A percentile compares a stretch with the other conserved stretches of the same genome.
Evolutionary conservation across 2,888 invertebrate species (phyloP).

Genomic region (Dysmachus trigonus): DNA sequence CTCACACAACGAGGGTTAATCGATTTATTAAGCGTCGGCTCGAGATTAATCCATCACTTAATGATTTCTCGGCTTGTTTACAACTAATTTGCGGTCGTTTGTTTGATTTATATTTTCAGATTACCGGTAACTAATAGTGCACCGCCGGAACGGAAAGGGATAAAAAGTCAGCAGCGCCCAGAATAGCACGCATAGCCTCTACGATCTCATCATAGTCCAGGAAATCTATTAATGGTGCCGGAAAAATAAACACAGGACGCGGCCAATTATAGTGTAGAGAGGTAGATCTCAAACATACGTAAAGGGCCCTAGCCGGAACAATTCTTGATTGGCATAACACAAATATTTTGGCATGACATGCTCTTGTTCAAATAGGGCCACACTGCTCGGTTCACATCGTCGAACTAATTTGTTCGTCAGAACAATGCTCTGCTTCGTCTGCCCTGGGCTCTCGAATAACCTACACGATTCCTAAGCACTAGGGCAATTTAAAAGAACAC

Average conservation of each 20-base stretch:
- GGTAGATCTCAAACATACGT: not conserved
- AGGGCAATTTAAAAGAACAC: not conserved
- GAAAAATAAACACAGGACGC: slow-evolving; percentile 43
- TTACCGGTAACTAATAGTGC: not conserved
- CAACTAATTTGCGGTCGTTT: slow-evolving; percentile 25
- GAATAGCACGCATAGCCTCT: not conserved
- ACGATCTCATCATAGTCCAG: slow-evolving; percentile 4
- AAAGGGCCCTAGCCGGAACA: not conserved
- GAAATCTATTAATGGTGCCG: slow-evolving; percentile 45
- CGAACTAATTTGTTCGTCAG: not conserved
- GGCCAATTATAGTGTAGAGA: slow-evolving; percentile 24
- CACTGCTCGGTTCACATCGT: not conserved
- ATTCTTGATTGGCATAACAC: slow-evolving; percentile 1
- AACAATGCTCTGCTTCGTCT: not conserved
- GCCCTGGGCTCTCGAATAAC: not conserved
- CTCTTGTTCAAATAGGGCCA: not conserved
- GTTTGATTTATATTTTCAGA: slow-evolving; percentile 27
- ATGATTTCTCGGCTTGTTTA: slow-evolving; percentile 28
- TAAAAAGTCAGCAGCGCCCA: not conserved
- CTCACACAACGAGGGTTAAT: slow-evolving; percentile 25
- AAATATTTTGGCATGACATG: slow-evolving; percentile 13
- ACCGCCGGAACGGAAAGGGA: not conserved
- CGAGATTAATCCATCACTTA: slow-evolving; percentile 31
- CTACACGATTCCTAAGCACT: not conserved
- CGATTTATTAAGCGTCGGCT: slow-evolving; percentile 30